A percentile compares a stretch with the other conserved stretches of the same genome.
These are phyloP conservation scores for Odontocerum albicorne DNA, from an alignment of 2,888 invertebrate species.

Conservation along the genomic window DNA sequence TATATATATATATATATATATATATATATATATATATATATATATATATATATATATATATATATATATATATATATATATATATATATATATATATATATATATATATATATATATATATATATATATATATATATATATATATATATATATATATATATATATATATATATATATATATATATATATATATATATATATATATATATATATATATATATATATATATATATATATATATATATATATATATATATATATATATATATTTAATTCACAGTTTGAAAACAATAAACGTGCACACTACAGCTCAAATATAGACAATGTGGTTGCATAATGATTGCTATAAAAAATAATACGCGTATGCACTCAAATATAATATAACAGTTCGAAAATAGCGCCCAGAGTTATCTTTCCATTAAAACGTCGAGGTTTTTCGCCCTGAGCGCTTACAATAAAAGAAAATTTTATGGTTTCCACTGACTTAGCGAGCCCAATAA, in stretches of 20 bases:
- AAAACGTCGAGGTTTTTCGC: too few species aligned
- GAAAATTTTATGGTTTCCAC: neutral
- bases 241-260: neutral
- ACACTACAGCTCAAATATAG: too few species aligned
- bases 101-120: neutral
- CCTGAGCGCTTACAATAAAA: constrained; percentile 3
- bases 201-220: neutral
- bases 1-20: constrained; percentile 1
- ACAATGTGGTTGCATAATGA: too few species aligned
- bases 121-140: neutral
- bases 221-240: neutral
- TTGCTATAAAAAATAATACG: too few species aligned
- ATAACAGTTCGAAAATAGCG: too few species aligned
- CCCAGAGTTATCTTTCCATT: too few species aligned
- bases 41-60: neutral
- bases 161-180: neutral
- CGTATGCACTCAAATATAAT: too few species aligned
- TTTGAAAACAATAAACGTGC: too few species aligned
- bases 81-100: neutral
- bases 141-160: neutral
- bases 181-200: neutral
- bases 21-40: neutral
- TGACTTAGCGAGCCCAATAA: constrained; percentile 2
- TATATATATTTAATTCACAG: neutral
- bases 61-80: neutral